Base-by-base conservation (phyloP, 1,140 invertebrate species). In the Drosophila sechellia region DNA sequence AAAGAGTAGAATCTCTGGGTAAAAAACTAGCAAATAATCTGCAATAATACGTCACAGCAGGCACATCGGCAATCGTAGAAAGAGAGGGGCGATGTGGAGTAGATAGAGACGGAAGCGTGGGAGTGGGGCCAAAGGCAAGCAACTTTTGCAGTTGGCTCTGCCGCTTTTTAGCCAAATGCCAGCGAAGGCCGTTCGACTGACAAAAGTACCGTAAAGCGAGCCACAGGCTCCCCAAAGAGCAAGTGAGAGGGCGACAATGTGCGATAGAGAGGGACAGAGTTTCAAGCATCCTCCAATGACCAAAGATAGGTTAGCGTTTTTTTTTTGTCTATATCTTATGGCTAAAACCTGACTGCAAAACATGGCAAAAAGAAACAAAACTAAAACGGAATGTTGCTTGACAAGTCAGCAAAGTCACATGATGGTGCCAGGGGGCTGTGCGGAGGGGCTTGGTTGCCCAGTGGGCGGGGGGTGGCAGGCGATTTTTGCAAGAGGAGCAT, bases 341-440 rank as follows among this genome's bases (percentile, higher is more conserved):
- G 37, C 59, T 42, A 70, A 77, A 80, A 81, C 71, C 77, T 80
- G 79, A 76, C 77, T 80, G 72, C 34, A 58, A 75, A 40, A 45
- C 77, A 49, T 68, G 64, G 37, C 61, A 68, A 48, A 76, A 40
- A 37, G 34, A 72, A 77, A 81, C 71, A 75, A 79, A 68, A 69
- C 76, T 74, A 75, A 79, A 76, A 76, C 61, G 80, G 80, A 84
- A 84, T 84, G 81, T 65, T 79, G 81, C 77, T 84, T 84, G 81
- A 84, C 81, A 84, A 84, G 76, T 84, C 80, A 54, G 57, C 77
- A 72, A 45, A 59, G 75, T 64, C 54, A 64, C 43, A 59, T 63
- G 48, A 8, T 31, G 72, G 25, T 22, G 39, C 12, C 15, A 61
- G 37, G 35, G 59, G 58, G 50, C 40, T 25, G 31, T 15, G 10